Conservation (phyloP, 2,113 vertebrate species). For the Eubucco bourcierii region DNA sequence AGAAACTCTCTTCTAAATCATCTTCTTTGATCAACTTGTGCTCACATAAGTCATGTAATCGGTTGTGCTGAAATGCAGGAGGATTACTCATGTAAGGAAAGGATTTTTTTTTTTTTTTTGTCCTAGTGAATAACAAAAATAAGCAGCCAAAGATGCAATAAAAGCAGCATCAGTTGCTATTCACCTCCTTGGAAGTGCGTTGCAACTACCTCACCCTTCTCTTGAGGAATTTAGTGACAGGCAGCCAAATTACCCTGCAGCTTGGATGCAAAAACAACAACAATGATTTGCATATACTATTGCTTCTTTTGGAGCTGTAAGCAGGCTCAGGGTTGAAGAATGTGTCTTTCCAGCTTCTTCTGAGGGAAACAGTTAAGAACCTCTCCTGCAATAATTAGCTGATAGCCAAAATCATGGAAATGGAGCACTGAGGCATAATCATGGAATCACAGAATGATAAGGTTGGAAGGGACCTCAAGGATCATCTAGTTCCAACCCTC, state of each 20-base stretch:
- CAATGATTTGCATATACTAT: neutral
- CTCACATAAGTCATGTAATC: slow-evolving; percentile 41
- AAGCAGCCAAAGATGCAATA: neutral
- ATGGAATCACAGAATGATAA: too few relatives aligned
- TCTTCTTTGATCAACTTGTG: slow-evolving; percentile 31
- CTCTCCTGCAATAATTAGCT: slow-evolving; percentile 21
- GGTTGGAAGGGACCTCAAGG: too few relatives aligned
- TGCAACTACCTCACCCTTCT: neutral
- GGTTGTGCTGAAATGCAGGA: neutral
- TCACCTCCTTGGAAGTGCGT: neutral
- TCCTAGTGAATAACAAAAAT: neutral
- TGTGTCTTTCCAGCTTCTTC: neutral
- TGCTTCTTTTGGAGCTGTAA: neutral
- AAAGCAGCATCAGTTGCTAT: slow-evolving; percentile 25
- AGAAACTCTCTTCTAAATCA: neutral
- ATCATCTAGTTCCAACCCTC: too few relatives aligned
- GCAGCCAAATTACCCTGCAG: neutral
- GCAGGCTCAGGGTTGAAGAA: neutral
- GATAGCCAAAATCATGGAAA: slow-evolving; percentile 41
- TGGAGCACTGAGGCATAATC: neutral
- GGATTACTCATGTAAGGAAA: slow-evolving; percentile 46
- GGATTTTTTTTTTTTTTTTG: neutral
- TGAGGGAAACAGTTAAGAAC: neutral
- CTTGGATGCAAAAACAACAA: neutral
- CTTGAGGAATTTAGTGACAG: neutral